Evolutionary conservation across 2,797 vertebrate genomes (phyloP).

Genomic region (Momotus momota): DNA sequence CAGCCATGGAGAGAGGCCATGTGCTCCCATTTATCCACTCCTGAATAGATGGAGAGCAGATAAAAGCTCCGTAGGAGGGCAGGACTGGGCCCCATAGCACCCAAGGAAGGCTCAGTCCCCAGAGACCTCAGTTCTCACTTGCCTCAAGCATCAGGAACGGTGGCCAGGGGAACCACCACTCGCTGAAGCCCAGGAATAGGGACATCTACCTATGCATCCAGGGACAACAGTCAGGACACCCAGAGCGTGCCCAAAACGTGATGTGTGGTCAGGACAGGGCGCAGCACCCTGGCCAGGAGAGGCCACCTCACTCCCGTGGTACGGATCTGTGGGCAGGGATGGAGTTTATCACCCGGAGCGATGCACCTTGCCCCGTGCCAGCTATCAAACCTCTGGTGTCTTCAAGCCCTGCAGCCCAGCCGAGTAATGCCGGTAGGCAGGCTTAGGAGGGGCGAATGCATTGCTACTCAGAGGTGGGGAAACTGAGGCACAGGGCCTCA

Average conservation of each 20-base stretch:
- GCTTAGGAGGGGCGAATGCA: fast-evolving
- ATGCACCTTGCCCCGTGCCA: not conserved
- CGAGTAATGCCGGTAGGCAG: fast-evolving
- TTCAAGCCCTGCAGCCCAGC: not conserved
- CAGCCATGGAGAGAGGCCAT: fast-evolving
- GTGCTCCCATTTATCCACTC: fast-evolving
- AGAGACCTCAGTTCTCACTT: not conserved
- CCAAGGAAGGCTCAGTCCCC: not conserved
- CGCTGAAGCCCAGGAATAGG: not conserved
- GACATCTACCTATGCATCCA: not conserved
- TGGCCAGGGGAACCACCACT: not conserved
- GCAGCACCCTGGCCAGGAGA: not conserved
- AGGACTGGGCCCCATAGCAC: not conserved
- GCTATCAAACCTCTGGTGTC: not conserved
- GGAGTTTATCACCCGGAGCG: not conserved
- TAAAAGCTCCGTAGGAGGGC: not conserved
- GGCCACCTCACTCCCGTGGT: fast-evolving
- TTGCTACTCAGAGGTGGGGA: fast-evolving
- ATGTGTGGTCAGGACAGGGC: fast-evolving
- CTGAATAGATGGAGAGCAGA: fast-evolving
- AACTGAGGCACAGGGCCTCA: not conserved
- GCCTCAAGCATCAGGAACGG: not conserved
- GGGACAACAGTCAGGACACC: not conserved
- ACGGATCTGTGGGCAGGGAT: fast-evolving
- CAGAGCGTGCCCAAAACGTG: fast-evolving